Evolutionary conservation across 2,113 vertebrate species (phyloP).

Genomic region (Nibea coibor): DNA sequence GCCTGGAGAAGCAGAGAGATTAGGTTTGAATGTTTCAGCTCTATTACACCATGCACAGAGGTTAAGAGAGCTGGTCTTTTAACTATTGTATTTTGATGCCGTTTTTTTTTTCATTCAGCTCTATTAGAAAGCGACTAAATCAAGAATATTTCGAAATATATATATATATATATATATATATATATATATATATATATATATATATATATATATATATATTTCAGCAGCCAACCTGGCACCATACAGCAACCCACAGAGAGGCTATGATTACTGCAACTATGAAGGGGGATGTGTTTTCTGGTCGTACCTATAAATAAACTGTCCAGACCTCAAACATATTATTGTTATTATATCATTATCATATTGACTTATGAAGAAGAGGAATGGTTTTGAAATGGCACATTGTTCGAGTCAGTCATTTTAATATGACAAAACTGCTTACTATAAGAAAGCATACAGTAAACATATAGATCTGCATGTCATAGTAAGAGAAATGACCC

Average conservation of each 20-base stretch:
- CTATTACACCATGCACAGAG: not conserved
- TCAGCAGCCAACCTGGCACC: not conserved
- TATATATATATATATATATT: not conserved
- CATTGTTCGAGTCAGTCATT: not conserved
- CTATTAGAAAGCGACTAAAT: not conserved
- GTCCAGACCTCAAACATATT: not conserved
- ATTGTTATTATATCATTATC: not conserved
- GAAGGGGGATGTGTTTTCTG: not conserved
- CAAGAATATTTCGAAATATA: not conserved
- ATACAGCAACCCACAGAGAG: not conserved
- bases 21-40: conserved; percentile 2
- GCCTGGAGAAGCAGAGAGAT: conserved; percentile 9
- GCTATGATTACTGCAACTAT: not conserved
- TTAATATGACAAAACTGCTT: not conserved
- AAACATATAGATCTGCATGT: not conserved
- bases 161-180: not conserved
- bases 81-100: not conserved
- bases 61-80: not conserved
- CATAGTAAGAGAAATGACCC: not conserved
- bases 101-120: not conserved
- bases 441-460: not conserved
- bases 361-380: not conserved
- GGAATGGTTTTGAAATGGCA: not conserved
- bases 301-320: not conserved
- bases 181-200: not conserved